Evolutionary conservation across 2,888 invertebrate species (phyloP).

Genomic region (Scaptodrosophila latifasciaeformis): DNA sequence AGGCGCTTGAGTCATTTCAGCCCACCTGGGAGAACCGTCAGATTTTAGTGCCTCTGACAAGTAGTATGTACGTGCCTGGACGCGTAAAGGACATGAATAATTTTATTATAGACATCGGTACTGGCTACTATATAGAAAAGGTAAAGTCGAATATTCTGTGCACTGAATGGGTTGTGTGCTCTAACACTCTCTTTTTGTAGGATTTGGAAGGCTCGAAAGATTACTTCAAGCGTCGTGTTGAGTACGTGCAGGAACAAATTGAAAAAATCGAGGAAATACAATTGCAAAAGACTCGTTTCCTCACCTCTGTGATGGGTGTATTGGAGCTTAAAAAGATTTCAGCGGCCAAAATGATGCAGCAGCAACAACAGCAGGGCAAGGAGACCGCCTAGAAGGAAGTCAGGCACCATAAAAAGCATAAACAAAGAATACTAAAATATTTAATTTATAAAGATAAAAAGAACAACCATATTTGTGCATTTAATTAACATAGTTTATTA

Average conservation of each 20-base stretch:
- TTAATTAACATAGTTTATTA: constrained; percentile 60
- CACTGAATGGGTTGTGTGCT: not conserved
- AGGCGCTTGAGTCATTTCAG: constrained; percentile 86
- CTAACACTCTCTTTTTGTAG: constrained; percentile 73
- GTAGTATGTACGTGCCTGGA: constrained; percentile 98
- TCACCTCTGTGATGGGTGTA: constrained; percentile 85
- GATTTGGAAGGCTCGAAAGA: constrained; percentile 88
- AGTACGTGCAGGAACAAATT: constrained; percentile 95
- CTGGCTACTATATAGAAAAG: constrained; percentile 97
- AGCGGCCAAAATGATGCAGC: constrained; percentile 63
- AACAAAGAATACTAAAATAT: constrained; percentile 54
- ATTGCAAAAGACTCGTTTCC: constrained; percentile 84
- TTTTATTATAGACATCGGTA: constrained; percentile 96
- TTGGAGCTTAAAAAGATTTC: constrained; percentile 81
- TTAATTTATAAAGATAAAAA: constrained; percentile 52
- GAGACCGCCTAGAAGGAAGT: constrained; percentile 37
- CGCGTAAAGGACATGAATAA: constrained; percentile 87
- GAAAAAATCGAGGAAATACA: constrained; percentile 86
- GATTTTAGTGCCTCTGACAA: constrained; percentile 94
- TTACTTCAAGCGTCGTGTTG: constrained; percentile 93
- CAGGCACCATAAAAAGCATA: constrained; percentile 7
- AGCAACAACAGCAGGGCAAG: constrained; percentile 50
- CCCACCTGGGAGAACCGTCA: constrained; percentile 86
- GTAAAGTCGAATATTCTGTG: constrained; percentile 76
- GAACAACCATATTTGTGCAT: constrained; percentile 53